Percentiles rank a stretch among this genome's conserved stretches.
These are phyloP conservation scores for Fistularia commersonii DNA, from an alignment of 2,797 vertebrate species.

Conservation along the genomic window DNA sequence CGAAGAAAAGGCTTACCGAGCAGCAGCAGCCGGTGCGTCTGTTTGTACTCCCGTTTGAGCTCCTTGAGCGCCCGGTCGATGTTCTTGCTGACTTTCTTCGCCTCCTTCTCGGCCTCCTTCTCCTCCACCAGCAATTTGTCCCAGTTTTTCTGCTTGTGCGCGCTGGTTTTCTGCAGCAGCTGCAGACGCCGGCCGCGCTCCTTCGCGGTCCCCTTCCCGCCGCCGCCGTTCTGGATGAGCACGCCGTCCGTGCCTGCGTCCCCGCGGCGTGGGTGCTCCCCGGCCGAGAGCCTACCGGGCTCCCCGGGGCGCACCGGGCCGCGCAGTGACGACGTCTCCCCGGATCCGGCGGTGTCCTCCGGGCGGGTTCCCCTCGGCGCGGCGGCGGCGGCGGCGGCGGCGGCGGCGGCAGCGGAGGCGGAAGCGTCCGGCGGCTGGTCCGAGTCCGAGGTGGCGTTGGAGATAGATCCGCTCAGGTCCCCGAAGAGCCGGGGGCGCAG, in stretches of 20 bases:
- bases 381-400: slow-evolving; percentile 63
- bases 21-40: slow-evolving; percentile 91
- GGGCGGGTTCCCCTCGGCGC: slow-evolving; percentile 71
- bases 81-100: slow-evolving; percentile 88
- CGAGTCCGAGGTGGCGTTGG: slow-evolving; percentile 81
- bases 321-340: slow-evolving; percentile 70
- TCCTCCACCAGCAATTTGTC: slow-evolving; percentile 88
- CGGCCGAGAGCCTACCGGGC: slow-evolving; percentile 65
- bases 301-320: slow-evolving; percentile 74
- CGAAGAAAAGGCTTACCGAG: slow-evolving; percentile 79
- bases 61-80: slow-evolving; percentile 90
- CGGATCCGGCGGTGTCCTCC: slow-evolving; percentile 72
- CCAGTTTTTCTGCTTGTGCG: slow-evolving; percentile 83
- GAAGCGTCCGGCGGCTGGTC: slow-evolving; percentile 77
- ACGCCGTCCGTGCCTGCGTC: slow-evolving; percentile 68
- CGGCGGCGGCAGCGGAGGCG: slow-evolving; percentile 61
- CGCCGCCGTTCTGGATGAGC: slow-evolving; percentile 76
- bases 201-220: slow-evolving; percentile 68
- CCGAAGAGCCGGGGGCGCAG: slow-evolving; percentile 93
- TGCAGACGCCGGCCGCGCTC: slow-evolving; percentile 75
- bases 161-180: slow-evolving; percentile 74
- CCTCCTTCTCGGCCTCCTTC: slow-evolving; percentile 91
- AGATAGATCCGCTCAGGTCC: slow-evolving; percentile 81
- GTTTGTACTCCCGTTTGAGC: slow-evolving; percentile 91
- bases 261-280: slow-evolving; percentile 73